Conservation (phyloP, 2,113 vertebrate species). For the Struthio camelus region DNA sequence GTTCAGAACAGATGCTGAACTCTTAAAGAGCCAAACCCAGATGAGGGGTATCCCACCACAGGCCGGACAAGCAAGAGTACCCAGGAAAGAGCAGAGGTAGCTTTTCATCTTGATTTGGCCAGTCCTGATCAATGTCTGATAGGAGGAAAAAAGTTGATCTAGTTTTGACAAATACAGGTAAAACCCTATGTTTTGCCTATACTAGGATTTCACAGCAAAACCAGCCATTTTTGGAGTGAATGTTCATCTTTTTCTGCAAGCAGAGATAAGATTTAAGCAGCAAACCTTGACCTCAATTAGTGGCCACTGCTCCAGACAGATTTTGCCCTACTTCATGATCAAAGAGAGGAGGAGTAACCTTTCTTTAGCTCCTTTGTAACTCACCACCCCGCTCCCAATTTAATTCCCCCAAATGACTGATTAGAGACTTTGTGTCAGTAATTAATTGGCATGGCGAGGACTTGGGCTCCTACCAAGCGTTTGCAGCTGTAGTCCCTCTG, state of each 20-base stretch:
- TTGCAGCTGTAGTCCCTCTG: conserved; percentile 72
- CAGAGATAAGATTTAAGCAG: background rate
- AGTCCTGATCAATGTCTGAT: background rate
- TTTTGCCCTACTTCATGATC: background rate
- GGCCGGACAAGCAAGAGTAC: background rate
- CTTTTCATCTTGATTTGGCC: background rate
- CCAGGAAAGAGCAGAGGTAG: background rate
- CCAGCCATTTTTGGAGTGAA: background rate
- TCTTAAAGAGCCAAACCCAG: background rate
- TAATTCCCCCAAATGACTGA: conserved; percentile 30
- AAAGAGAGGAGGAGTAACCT: background rate
- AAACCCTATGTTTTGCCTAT: background rate
- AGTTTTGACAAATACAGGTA: background rate
- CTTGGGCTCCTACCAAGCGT: conserved; percentile 75
- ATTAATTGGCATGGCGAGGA: conserved; percentile 42
- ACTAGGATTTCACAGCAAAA: background rate
- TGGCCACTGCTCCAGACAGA: background rate
- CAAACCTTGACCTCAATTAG: background rate
- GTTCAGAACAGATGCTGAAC: background rate
- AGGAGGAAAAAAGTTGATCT: background rate
- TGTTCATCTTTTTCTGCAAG: background rate
- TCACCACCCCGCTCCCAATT: background rate
- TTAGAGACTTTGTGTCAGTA: conserved; percentile 33
- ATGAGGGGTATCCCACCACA: background rate
- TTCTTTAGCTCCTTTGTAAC: background rate